Percentiles rank a stretch among this genome's conserved stretches.
Evolutionary conservation across 1,140 invertebrate genomes (phyloP).

Genomic region (Cotesia vestalis): DNA sequence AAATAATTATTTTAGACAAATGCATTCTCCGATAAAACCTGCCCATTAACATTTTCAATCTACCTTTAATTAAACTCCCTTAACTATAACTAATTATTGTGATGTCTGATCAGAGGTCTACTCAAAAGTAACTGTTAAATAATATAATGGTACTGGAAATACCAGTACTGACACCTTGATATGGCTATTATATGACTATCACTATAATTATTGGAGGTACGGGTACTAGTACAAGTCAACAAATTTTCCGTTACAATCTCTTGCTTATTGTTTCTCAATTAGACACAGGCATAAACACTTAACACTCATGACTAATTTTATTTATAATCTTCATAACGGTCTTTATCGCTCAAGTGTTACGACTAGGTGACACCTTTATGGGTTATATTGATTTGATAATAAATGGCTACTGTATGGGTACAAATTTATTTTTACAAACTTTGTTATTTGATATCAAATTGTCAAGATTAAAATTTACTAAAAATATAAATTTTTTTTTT

Average conservation of each 20-base stretch:
- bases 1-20: too few relatives aligned
- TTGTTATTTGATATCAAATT: too few relatives aligned
- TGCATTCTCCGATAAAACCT: neutral
- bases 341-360: neutral
- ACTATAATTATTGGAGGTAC: neutral
- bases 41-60: constrained; percentile 18
- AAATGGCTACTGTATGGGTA: too few relatives aligned
- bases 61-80: constrained; percentile 7
- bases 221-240: neutral
- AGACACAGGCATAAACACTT: constrained; percentile 39
- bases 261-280: constrained; percentile 50
- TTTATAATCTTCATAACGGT: constrained; percentile 28
- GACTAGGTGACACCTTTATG: neutral
- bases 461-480: too few relatives aligned
- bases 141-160: neutral
- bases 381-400: too few relatives aligned
- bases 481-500: too few relatives aligned
- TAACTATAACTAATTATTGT: constrained; percentile 5
- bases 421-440: too few relatives aligned
- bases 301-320: constrained; percentile 29
- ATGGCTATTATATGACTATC: too few relatives aligned
- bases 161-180: too few relatives aligned
- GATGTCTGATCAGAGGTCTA: neutral
- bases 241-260: constrained; percentile 27
- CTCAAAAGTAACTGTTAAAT: neutral